These are phyloP conservation scores for Sisor rabdophorus DNA, from an alignment of 2,113 vertebrate species.

Conservation along the genomic window DNA sequence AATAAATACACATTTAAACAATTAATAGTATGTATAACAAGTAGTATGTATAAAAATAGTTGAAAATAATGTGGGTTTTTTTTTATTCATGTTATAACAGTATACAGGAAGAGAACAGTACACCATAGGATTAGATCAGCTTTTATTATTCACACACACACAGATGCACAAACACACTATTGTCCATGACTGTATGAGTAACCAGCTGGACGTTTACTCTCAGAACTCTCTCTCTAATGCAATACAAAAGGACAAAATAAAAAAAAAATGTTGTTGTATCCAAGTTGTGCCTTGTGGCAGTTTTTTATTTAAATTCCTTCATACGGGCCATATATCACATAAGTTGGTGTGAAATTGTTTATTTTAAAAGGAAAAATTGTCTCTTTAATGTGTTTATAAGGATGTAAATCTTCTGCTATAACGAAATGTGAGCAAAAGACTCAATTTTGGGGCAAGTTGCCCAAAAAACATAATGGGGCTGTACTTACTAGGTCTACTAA, in stretches of 20 bases:
- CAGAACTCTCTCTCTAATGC: neutral
- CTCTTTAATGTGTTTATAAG: neutral
- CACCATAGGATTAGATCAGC: slow-evolving; percentile 41
- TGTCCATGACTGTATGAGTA: slow-evolving; percentile 4
- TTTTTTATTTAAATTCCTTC: neutral
- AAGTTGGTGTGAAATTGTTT: neutral
- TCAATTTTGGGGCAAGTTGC: slow-evolving; percentile 25
- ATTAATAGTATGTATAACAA: too few relatives aligned
- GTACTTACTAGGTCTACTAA: slow-evolving; percentile 43
- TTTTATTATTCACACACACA: slow-evolving; percentile 28
- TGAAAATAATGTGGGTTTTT: neutral
- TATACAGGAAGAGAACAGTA: slow-evolving; percentile 8
- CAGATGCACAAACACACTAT: neutral
- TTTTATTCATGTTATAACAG: slow-evolving; percentile 5
- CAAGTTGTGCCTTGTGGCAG: slow-evolving; percentile 17
- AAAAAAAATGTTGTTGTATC: slow-evolving; percentile 12
- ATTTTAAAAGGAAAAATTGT: slow-evolving; percentile 7
- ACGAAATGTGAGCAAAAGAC: neutral
- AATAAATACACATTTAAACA: neutral
- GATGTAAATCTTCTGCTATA: neutral
- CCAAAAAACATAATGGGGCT: slow-evolving; percentile 29
- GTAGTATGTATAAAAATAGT: neutral
- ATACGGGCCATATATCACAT: neutral
- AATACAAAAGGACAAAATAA: slow-evolving; percentile 10
- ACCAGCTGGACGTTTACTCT: slow-evolving; percentile 10